These are phyloP conservation scores for Alethe diademata DNA, from an alignment of 2,113 vertebrate species.

Conservation along the genomic window DNA sequence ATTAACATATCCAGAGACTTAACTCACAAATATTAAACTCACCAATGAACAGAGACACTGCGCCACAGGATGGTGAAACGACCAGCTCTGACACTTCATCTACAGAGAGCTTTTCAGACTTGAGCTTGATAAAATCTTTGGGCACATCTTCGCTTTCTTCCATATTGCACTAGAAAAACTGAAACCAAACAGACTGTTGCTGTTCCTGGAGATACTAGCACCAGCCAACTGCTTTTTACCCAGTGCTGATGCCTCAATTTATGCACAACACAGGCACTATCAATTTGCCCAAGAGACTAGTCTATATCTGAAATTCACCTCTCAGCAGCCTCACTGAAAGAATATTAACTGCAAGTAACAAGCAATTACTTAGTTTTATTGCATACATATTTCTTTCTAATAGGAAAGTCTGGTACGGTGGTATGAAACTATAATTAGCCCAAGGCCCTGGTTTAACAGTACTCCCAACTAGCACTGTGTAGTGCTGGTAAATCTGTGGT, in stretches of 20 bases:
- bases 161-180: conserved; percentile 39
- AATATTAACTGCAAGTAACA: not conserved
- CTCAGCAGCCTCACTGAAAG: not conserved
- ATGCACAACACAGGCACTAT: not conserved
- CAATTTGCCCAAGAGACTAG: not conserved
- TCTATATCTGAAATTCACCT: not conserved
- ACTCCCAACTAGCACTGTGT: not conserved
- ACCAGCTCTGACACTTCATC: conserved; percentile 82
- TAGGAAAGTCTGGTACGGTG: not conserved
- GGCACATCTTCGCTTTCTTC: conserved; percentile 53
- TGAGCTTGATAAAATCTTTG: conserved; percentile 81
- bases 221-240: not conserved
- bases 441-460: not conserved
- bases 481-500: not conserved
- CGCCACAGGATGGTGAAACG: conserved; percentile 83
- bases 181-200: conserved; percentile 12
- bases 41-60: conserved; percentile 90
- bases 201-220: not conserved
- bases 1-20: not conserved
- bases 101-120: conserved; percentile 78
- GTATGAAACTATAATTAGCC: not conserved
- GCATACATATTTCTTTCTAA: not conserved
- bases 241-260: not conserved
- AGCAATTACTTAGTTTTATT: not conserved
- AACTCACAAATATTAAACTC: conserved; percentile 28